Base-by-base conservation (phyloP, 1,140 invertebrate species). In the Drosophila simulans region DNA sequence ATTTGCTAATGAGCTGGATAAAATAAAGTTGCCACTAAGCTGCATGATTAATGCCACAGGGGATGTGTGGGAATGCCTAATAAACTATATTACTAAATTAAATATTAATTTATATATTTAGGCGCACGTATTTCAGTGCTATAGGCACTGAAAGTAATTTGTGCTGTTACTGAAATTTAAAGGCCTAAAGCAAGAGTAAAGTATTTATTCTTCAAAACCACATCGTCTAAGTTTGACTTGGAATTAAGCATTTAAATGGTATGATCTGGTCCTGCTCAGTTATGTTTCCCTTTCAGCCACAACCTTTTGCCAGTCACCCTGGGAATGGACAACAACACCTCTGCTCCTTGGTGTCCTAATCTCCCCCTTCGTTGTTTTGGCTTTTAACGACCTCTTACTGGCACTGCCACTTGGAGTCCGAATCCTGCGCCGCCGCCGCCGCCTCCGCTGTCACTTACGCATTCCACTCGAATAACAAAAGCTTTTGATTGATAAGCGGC, bases 401-500 rank as follows among this genome's bases (percentile, higher is more conserved):
- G 15, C 59, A 60, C 71, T 58, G 49, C 58, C 74, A 80, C 72
- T 77, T 64, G 27, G 27, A 69, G 42, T 69, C 60, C 56, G 20
- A 51, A 11, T 60, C 56, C 40, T 27, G 12, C 11, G 11, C 22
- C 22, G 25, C 17, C 17, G 25, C 17, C 17, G 17, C 7, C 25
- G 11, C 17, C 39, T 4, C 35, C 31, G 27, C 34, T 39, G 39
- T 66, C 63, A 68, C 54, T 58, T 65, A 53, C 54, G 42, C 66
- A 64, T 77, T 73, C 57, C 79, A 81, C 79, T 82, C 48, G 80
- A 83, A 64, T 66, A 66, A 76, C 72, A 76, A 76, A 57, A 66
- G 62, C 74, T 54, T 59, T 73, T 83, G 80, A 83, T 83, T 83
- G 80, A 83, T 83, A 83, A 83, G 80, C 75, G 34, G 64, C 80